Percentiles rank a stretch among this genome's conserved stretches.
Conservation (phyloP, 2,888 invertebrate genomes). For the Pomacea canaliculata region DNA sequence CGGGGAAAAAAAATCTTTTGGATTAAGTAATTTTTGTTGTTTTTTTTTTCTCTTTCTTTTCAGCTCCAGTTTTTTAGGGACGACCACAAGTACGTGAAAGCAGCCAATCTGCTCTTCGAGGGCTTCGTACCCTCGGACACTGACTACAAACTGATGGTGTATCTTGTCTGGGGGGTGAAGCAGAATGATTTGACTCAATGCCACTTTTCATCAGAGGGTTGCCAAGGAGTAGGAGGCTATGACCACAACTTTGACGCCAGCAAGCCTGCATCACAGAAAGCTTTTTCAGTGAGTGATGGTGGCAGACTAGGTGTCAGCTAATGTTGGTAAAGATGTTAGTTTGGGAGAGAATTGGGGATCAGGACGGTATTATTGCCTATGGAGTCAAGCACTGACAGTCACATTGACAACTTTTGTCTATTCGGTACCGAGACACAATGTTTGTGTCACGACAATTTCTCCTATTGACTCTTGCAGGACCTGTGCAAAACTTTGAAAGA, state of each 20-base stretch:
- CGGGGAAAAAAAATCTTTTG: no score
- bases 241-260: slow-evolving; percentile 58
- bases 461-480: slow-evolving; percentile 37
- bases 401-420: no score
- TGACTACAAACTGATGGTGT: slow-evolving; percentile 41
- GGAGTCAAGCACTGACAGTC: no score
- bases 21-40: no score
- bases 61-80: slow-evolving; percentile 53
- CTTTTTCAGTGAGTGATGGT: slow-evolving; percentile 45
- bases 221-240: slow-evolving; percentile 50
- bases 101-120: slow-evolving; percentile 37
- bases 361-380: no score
- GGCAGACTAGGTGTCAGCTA: no score
- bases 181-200: slow-evolving; percentile 46
- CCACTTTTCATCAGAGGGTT: slow-evolving; percentile 41
- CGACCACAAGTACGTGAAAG: slow-evolving; percentile 49
- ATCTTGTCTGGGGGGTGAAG: slow-evolving; percentile 57
- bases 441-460: no score
- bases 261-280: slow-evolving; percentile 49
- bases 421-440: no score
- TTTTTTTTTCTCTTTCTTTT: background rate
- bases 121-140: slow-evolving; percentile 43
- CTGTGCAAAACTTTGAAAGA: slow-evolving; percentile 49
- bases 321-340: no score
- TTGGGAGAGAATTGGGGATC: no score